phyloP scores from a whole-genome alignment of 2,113 vertebrate species.

The Centrocercus urophasianus region DNA sequence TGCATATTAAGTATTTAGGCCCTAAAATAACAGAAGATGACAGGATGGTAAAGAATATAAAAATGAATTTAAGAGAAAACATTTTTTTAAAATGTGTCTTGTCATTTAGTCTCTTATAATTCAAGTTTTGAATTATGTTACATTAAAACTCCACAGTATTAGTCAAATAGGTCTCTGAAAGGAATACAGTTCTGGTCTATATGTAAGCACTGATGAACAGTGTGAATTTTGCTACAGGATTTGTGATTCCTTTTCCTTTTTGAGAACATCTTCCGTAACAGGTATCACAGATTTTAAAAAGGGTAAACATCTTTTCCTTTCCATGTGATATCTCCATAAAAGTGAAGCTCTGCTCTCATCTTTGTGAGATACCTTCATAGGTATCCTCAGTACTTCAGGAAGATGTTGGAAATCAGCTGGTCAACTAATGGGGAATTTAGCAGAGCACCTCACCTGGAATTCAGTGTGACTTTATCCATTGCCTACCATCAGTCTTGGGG shows the following conservation, averaged over 20 bases:
- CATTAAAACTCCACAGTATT: not conserved
- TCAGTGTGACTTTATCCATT: not conserved
- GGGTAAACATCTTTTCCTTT: not conserved
- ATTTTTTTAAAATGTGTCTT: not conserved
- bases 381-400: not conserved
- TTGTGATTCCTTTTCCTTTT: not conserved
- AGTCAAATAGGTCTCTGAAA: not conserved
- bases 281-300: not conserved
- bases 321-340: not conserved
- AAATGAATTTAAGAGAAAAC: not conserved
- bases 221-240: not conserved
- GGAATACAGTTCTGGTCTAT: not conserved
- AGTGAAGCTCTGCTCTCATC: not conserved
- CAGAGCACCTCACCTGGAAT: not conserved
- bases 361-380: not conserved
- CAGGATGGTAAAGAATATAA: not conserved
- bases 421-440: not conserved
- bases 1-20: not conserved
- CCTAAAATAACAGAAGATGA: not conserved
- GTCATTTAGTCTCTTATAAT: not conserved
- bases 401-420: not conserved
- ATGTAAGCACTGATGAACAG: not conserved
- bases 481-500: not conserved
- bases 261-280: not conserved
- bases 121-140: not conserved